Conservation (phyloP, 37 sponge, comb jelly and placozoan species). For the Corticium candelabrum region DNA sequence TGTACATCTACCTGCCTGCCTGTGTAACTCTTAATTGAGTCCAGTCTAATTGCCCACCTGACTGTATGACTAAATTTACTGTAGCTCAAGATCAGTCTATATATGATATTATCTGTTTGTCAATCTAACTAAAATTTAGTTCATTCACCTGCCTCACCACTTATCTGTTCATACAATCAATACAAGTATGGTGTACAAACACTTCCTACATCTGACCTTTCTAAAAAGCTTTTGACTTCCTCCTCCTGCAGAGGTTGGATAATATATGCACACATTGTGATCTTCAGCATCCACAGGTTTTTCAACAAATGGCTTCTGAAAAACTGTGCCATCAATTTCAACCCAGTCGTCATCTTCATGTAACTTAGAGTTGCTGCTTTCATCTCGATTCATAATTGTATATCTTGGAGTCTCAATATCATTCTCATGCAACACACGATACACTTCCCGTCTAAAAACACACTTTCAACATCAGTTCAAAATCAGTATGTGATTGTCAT, state of each 20-base stretch:
- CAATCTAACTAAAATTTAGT: neutral
- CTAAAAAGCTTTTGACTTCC: conserved; percentile 84
- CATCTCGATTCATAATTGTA: conserved; percentile 18
- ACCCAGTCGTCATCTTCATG: conserved; percentile 67
- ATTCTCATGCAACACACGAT: conserved; percentile 35
- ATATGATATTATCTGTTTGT: neutral
- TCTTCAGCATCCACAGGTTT: conserved; percentile 89
- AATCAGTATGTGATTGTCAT: too few species aligned
- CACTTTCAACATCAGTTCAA: neutral
- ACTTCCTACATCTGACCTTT: conserved; percentile 43
- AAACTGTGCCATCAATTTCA: conserved; percentile 51
- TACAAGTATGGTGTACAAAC: too few species aligned
- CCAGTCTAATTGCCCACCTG: too few species aligned
- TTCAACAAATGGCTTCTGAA: conserved; percentile 95
- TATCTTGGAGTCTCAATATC: conserved; percentile 57
- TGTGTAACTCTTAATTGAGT: too few species aligned
- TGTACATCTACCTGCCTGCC: too few species aligned
- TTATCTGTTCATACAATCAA: too few species aligned
- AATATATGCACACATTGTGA: conserved; percentile 89
- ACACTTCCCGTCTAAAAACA: conserved; percentile 60
- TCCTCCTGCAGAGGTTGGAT: conserved; percentile 85
- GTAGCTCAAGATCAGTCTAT: too few species aligned
- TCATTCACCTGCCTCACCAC: neutral
- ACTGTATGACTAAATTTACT: too few species aligned
- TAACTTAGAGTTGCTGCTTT: conserved; percentile 3